Percentiles rank a stretch among this genome's conserved stretches.
Evolutionary conservation across 1,140 invertebrate species (phyloP).

Genomic region (Proctacanthus coquilletti): DNA sequence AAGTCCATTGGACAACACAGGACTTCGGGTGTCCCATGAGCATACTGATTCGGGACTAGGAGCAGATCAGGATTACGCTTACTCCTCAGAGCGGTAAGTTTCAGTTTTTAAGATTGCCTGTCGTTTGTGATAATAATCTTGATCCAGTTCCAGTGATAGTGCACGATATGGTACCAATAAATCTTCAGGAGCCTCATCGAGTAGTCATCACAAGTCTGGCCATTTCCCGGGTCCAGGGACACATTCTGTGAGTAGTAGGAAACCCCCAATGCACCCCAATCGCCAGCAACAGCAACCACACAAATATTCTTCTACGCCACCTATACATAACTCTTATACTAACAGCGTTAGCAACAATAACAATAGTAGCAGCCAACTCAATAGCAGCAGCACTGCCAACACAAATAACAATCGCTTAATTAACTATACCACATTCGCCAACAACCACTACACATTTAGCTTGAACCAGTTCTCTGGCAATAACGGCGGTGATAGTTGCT

Average conservation of each 20-base stretch:
- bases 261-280: conserved; percentile 17
- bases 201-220: conserved; percentile 24
- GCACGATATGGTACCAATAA: conserved; percentile 30
- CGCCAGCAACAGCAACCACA: conserved; percentile 19
- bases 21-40: conserved; percentile 42
- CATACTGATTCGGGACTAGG: conserved; percentile 50
- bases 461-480: conserved; percentile 22
- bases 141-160: conserved; percentile 26
- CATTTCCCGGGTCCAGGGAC: conserved; percentile 13
- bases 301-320: conserved; percentile 2
- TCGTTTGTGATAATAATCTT: neutral
- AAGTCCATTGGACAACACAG: conserved; percentile 30
- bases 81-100: conserved; percentile 40
- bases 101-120: neutral
- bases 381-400: conserved; percentile 8
- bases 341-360: neutral
- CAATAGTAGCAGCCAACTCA: neutral
- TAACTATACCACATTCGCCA: conserved; percentile 29
- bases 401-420: conserved; percentile 22
- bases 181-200: conserved; percentile 27
- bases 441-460: conserved; percentile 30
- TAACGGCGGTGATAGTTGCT: conserved; percentile 3
- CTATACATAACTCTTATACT: conserved; percentile 6
- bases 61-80: conserved; percentile 49
- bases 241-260: conserved; percentile 31